Conservation (phyloP, 2,113 vertebrate species). For the Chaetorhynchus papuensis region DNA sequence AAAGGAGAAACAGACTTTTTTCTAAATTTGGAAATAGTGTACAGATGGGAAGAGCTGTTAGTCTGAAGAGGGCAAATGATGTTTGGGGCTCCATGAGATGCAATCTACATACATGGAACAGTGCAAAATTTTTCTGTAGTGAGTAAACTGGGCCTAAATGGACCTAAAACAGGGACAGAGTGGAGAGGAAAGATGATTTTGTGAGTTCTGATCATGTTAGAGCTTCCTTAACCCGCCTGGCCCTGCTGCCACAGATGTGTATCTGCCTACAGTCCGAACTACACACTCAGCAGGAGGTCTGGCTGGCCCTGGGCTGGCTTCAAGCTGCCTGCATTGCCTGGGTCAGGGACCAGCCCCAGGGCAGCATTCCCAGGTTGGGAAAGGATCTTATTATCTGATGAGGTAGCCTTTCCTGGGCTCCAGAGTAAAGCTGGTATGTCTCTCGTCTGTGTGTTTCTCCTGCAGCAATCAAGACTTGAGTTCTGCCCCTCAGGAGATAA, state of each 20-base stretch:
- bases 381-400: background rate
- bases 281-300: background rate
- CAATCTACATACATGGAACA: rapidly evolving
- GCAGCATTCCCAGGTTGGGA: background rate
- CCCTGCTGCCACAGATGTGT: background rate
- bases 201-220: background rate
- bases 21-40: background rate
- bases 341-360: background rate
- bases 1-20: background rate
- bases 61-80: background rate
- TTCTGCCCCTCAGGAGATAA: background rate
- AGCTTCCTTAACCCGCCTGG: rapidly evolving
- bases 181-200: background rate
- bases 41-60: background rate
- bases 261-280: background rate
- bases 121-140: background rate
- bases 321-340: background rate
- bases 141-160: background rate
- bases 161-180: background rate
- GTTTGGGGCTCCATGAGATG: background rate
- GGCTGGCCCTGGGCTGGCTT: background rate
- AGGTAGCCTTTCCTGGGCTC: background rate
- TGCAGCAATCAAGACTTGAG: background rate
- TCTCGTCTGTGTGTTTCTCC: background rate
- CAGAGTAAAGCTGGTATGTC: background rate